Base-by-base conservation (phyloP, 2,113 vertebrate species). In the Phyllostomus discolor region DNA sequence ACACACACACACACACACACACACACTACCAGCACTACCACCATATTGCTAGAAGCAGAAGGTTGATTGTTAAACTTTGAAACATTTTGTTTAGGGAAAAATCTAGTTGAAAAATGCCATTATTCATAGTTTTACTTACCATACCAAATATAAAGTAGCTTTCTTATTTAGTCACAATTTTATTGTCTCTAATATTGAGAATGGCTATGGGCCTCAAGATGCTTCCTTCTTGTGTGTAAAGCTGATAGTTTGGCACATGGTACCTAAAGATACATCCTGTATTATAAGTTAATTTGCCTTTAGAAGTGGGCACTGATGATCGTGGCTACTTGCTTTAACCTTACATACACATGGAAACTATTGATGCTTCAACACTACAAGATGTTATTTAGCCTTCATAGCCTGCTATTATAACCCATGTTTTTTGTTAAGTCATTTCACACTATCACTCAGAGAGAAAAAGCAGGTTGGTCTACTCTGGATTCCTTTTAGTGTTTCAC, bases 81-180 rank as follows among this genome's bases (percentile, higher is more conserved):
- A 88, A 28, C 35, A 80, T 81, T 64, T 31, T 19, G 4, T 88
- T 75, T 80, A 69, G 52, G 57, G 38, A 33, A 59, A 73, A 85
- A 69, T 38, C 3, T 89, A 26, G 17, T 83, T 87, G 76, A 62
- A 62, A 91, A 92, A 85, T 75, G 43, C 8, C 17, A 43, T 78
- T 83, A 82, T 62, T 78, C 33, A 85, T 73, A 62, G 17, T 38
- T 80, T 95, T 33, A 94, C 59, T 95, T 80, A 88, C 11, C 75
- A 5, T n/a, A 75, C 28, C 35, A 93, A 93, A 84, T 83, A 92
- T 26, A 67, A 69, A 54, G 5, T 64, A 90, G 62, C 17, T 95
- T 92, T 90, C 59, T 85, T 92, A 54, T 92, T 73, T 92, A 83
- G 62, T 95, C 89, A 80, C 28, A 43, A 70, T 88, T 82, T 78